Evolutionary conservation across 2,113 vertebrate genomes (phyloP).

Genomic region (Garra rufa): DNA sequence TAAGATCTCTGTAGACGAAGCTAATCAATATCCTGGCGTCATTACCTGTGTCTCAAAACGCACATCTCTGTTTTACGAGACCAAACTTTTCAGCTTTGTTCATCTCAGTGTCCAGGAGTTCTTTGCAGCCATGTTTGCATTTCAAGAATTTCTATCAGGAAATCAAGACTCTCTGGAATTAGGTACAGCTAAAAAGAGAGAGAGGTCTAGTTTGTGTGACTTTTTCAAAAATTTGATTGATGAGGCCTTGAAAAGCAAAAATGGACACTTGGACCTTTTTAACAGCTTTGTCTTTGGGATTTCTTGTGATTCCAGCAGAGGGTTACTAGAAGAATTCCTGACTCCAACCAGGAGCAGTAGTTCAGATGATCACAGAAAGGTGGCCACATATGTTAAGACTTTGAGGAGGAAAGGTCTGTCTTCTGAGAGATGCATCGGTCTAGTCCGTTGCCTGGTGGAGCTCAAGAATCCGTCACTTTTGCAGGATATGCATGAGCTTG

Average conservation of each 20-base stretch:
- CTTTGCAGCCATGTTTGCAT: constrained; percentile 48
- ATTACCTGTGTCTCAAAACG: constrained; percentile 16
- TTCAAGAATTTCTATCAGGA: not conserved
- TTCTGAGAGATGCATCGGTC: constrained; percentile 38
- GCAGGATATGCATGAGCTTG: constrained; percentile 15
- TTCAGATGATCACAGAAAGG: not conserved
- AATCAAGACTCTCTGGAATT: not conserved
- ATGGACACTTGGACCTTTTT: constrained; percentile 38
- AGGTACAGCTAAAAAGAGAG: not conserved
- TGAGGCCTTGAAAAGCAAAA: constrained; percentile 35
- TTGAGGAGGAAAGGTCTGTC: not conserved
- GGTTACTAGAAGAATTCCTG: constrained; percentile 10
- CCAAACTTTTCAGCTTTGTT: constrained; percentile 38
- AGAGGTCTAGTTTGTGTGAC: not conserved
- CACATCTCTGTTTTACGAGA: not conserved
- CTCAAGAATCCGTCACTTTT: constrained; percentile 14
- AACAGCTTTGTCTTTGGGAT: constrained; percentile 47
- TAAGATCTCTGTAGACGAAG: constrained; percentile 13
- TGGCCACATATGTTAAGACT: not conserved
- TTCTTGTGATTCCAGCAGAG: constrained; percentile 13
- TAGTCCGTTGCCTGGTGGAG: constrained; percentile 46
- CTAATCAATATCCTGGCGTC: constrained; percentile 30
- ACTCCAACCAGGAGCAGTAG: not conserved
- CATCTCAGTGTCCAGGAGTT: constrained; percentile 53
- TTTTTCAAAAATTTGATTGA: not conserved